Evolutionary conservation across 2,113 vertebrate species (phyloP).

Genomic region (Hippocampus abdominalis): DNA sequence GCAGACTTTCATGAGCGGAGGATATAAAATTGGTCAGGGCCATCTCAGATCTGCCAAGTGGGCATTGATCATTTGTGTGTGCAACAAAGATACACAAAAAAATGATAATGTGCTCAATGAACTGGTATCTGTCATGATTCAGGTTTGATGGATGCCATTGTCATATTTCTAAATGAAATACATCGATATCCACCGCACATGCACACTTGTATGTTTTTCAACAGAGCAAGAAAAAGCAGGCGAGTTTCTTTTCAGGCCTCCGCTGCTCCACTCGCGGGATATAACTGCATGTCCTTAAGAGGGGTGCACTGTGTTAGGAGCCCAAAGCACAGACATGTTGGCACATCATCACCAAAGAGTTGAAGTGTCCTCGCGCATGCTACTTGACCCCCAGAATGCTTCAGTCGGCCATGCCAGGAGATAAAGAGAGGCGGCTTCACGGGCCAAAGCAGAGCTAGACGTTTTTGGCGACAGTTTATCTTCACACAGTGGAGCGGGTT

Average conservation of each 20-base stretch:
- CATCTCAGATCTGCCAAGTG: no score
- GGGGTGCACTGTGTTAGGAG: not conserved
- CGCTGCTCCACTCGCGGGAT: not conserved
- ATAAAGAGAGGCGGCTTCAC: slow-evolving; percentile 1
- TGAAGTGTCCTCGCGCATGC: slow-evolving; percentile 41
- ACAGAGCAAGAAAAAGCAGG: not conserved
- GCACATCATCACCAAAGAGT: slow-evolving; percentile 35
- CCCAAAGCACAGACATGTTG: slow-evolving; percentile 34
- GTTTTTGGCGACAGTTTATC: slow-evolving; percentile 5
- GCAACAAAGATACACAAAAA: no score
- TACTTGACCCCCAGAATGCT: slow-evolving; percentile 31
- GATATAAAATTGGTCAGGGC: no score
- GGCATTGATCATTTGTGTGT: no score
- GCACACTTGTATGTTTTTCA: not conserved
- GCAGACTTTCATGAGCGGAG: no score
- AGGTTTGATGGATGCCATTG: no score
- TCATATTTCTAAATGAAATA: no score
- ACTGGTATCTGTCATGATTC: no score
- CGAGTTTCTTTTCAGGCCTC: not conserved
- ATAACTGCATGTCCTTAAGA: slow-evolving; percentile 21
- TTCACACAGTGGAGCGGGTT: not conserved
- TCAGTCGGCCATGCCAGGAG: slow-evolving; percentile 10
- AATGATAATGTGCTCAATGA: no score
- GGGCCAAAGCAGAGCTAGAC: not conserved
- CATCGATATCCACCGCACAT: no score